Percentiles rank a stretch among this genome's conserved stretches.
Evolutionary conservation across 2,797 vertebrate species (phyloP).

Genomic region (Ataeniobius toweri): DNA sequence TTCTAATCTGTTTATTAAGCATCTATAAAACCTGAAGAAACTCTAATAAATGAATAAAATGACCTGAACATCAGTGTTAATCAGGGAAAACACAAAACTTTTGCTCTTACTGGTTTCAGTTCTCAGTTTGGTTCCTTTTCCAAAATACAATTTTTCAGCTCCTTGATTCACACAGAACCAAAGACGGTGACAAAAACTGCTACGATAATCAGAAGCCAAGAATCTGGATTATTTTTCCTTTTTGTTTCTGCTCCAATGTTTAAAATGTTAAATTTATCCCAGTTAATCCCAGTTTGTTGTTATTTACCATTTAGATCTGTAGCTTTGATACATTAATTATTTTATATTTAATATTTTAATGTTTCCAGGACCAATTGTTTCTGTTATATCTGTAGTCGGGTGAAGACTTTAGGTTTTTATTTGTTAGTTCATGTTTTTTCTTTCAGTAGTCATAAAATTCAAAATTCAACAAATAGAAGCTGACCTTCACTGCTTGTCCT

Average conservation of each 20-base stretch:
- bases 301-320: too few species aligned
- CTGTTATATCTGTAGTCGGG: not conserved
- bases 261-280: not conserved
- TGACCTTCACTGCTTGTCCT: not conserved
- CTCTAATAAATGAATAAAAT: too few species aligned
- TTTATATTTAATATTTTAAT: not conserved
- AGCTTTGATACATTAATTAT: too few species aligned
- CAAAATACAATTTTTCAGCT: fast-evolving
- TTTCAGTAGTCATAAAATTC: too few species aligned
- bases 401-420: not conserved
- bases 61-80: not conserved
- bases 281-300: not conserved
- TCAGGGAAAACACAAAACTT: not conserved
- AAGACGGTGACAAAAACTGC: conserved; percentile 2
- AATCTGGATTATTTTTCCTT: too few species aligned
- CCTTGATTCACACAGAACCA: conserved; percentile 6
- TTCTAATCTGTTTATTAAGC: not conserved
- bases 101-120: not conserved
- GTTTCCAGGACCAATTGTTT: not conserved
- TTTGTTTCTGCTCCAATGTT: not conserved
- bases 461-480: not conserved
- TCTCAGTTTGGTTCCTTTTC: not conserved
- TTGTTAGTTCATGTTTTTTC: too few species aligned
- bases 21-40: too few species aligned
- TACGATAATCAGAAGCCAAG: not conserved